Base-by-base conservation (phyloP, 2,113 vertebrate species). In the Speoplatyrhinus poulsoni region DNA sequence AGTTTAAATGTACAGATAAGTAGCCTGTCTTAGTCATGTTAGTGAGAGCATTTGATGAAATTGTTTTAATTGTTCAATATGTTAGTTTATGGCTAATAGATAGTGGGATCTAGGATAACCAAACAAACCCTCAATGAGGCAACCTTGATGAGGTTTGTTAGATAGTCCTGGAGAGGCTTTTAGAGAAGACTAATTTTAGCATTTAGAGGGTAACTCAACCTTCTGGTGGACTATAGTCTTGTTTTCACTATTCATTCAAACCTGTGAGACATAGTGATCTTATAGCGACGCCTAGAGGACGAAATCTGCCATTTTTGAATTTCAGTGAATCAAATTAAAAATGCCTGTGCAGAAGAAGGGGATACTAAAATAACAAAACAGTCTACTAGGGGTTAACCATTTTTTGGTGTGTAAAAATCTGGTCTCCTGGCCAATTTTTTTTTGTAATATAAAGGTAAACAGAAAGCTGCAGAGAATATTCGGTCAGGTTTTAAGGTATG, bases 191-290 rank as follows among this genome's bases (percentile, higher is more conserved):
- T 81, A 59, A 58, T 61, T 80, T 50, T 67, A 60, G 52, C 75
- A 63, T 67, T 70, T 52, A 84, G 67, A 33, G 65, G 63, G 68
- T 89, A 88, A 90, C 81, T 91, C 88, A 90, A 87, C 68, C 76
- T 67, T 73, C 73, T 54, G 52, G 46, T 53, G 60, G 63, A 54
- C 7, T 54, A 53, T 60, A 41, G 46, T 9, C 19, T 15, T 59
- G 50, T 50, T 58, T 11, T 46, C 26, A 26, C 26, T 26, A 26
- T 26, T 26, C 26, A 26, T 26, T 15, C 26, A 19, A 69, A 54
- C 55, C 4, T 16, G 17, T 50, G 62, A 46, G 7, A 12, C 16
- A 41, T 48, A 67, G 66, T 72, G 73, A 62, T 75, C 62, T 61
- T 76, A 81, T 66, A 85, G 81, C 56, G 87, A 68, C 88, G 55